A percentile compares a stretch with the other conserved stretches of the same genome.
phyloP scores from a whole-genome alignment of 2,797 vertebrate species.

The Calcarius lapponicus region DNA sequence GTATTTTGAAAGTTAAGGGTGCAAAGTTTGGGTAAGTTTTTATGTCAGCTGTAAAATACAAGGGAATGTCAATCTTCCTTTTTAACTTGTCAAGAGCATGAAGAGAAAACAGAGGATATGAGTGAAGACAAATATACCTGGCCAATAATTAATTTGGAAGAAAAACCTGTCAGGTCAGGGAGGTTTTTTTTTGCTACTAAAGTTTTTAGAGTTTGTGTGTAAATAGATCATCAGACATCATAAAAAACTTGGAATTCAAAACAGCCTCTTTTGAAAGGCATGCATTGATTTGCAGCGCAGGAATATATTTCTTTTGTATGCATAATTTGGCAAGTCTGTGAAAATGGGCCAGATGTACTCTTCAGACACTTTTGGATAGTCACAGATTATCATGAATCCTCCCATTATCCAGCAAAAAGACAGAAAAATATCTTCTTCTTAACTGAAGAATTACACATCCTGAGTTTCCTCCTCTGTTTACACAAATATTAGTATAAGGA shows the following conservation, averaged over 20 bases:
- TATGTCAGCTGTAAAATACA: background rate
- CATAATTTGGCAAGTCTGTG: background rate
- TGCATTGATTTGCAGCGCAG: background rate
- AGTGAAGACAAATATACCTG: background rate
- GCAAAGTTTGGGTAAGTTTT: background rate
- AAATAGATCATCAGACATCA: background rate
- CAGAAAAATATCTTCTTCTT: background rate
- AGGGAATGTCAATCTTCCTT: background rate
- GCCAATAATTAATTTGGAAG: background rate
- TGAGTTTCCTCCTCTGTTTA: background rate
- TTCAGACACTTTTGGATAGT: background rate
- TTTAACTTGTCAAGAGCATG: fast-evolving
- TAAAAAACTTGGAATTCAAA: background rate
- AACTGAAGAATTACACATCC: background rate
- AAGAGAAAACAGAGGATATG: background rate
- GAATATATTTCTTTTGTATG: background rate
- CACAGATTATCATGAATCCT: background rate
- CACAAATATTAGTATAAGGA: background rate
- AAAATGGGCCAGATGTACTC: background rate
- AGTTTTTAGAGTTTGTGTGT: background rate
- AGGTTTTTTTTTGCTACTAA: background rate
- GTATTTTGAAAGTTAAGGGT: background rate
- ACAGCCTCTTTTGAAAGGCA: background rate
- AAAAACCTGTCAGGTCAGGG: background rate
- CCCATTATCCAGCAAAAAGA: background rate